These are phyloP conservation scores for Forbesichthys papilliferus DNA, from an alignment of 2,113 vertebrate genomes.

Conservation along the genomic window DNA sequence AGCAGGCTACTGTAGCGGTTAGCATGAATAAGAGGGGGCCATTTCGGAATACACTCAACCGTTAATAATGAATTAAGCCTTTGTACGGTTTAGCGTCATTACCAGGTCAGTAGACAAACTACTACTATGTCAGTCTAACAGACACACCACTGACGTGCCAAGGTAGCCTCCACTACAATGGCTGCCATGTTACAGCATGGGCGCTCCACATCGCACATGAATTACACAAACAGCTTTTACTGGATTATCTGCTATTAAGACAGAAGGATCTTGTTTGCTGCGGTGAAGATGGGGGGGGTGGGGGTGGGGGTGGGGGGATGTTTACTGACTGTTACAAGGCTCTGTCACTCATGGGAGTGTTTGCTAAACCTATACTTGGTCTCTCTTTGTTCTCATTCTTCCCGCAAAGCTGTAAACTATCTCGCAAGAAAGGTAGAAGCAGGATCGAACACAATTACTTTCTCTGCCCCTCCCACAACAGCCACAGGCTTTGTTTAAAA, in stretches of 20 bases:
- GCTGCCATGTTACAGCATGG: slow-evolving; percentile 54
- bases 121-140: neutral
- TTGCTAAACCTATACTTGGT: neutral
- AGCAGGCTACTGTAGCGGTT: slow-evolving; percentile 9
- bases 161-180: slow-evolving; percentile 53
- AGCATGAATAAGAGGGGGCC: neutral
- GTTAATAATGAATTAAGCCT: slow-evolving; percentile 34
- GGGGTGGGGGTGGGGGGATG: slow-evolving; percentile 13
- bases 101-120: slow-evolving; percentile 47
- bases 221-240: slow-evolving; percentile 35
- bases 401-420: slow-evolving; percentile 11
- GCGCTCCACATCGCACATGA: slow-evolving; percentile 48
- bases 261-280: slow-evolving; percentile 9
- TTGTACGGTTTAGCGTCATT: slow-evolving; percentile 55
- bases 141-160: slow-evolving; percentile 53
- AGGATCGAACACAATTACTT: no score
- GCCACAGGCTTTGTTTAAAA: no score
- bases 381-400: slow-evolving; percentile 14
- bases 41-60: neutral
- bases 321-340: slow-evolving; percentile 13
- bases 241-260: slow-evolving; percentile 38
- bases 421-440: slow-evolving; percentile 8
- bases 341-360: no score
- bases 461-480: no score
- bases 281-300: slow-evolving; percentile 9